Evolutionary conservation across 2,113 vertebrate genomes (phyloP).

Genomic region (Datnioides undecimradiatus): DNA sequence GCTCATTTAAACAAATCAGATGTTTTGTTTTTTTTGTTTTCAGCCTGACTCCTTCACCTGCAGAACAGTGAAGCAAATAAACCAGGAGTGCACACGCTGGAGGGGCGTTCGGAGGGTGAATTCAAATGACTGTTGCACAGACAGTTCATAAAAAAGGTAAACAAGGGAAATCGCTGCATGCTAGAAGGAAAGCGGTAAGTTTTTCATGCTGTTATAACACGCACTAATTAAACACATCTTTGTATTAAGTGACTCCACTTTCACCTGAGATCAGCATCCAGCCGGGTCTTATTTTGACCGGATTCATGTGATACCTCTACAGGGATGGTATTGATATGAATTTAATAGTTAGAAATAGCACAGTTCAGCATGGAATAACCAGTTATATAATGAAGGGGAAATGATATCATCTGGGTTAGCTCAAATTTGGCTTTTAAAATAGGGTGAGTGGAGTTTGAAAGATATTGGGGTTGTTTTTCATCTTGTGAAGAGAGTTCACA

Average conservation of each 20-base stretch:
- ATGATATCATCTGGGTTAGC: background rate
- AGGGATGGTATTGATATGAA: no score
- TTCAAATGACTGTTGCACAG: slow-evolving; percentile 20
- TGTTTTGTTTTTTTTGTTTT: slow-evolving; percentile 35
- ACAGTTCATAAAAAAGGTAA: background rate
- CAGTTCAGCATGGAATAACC: no score
- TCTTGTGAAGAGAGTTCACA: background rate
- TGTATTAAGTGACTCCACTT: background rate
- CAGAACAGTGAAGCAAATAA: slow-evolving; percentile 19
- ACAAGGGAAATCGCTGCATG: background rate
- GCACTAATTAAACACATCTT: background rate
- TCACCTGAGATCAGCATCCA: background rate
- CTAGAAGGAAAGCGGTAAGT: background rate
- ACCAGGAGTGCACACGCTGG: background rate
- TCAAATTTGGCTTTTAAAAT: background rate
- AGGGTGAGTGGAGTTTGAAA: background rate
- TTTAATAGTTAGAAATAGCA: no score
- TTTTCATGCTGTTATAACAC: background rate
- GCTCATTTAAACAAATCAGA: slow-evolving; percentile 49
- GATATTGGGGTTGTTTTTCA: background rate
- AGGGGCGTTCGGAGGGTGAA: background rate
- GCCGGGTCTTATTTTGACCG: background rate
- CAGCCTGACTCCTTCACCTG: slow-evolving; percentile 15
- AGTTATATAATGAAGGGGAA: background rate
- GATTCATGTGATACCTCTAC: background rate